Base-by-base conservation (phyloP, 2,113 vertebrate genomes). In the Manacus vitellinus region DNA sequence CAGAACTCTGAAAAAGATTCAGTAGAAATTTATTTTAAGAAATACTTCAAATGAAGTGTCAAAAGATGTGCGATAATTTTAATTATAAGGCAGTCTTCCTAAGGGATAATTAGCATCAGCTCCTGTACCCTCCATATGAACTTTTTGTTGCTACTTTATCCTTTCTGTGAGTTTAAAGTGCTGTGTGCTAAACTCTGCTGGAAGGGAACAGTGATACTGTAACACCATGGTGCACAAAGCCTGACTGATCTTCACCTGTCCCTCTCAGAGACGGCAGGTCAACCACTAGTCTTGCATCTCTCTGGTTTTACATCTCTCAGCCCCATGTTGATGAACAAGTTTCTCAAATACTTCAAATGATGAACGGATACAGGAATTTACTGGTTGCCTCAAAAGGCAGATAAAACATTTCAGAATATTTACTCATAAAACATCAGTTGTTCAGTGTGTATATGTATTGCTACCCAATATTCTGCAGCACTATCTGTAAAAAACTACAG, bases 11-110 rank as follows among this genome's bases (percentile, higher is more conserved):
- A 49, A 84, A 84, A 91, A 89, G n/a, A 71, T 67, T 74, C 47
- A 65, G 31, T 4, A 58, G 41, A 80, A 88, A 81, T 71, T 67
- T 92, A 88, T 90, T 90, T 94, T 91, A 86, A 56, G 86, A 92
- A 94, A 86, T 83, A 83, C 54, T 91, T 86, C 44, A 83, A 52
- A 73, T 76, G 44, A 92, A 94, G 67, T 41, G 31, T 49, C 67
- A 52, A 88, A 92, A 3, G 9, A 75, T 56, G 86, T 39, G 31
- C 31, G 24, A 73, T 83, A 55, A 94, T 79, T 90, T 94, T 73
- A 93, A 56, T 88, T 90, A 90, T 41, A 91, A 61, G 15, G 51
- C 4, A 11, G 51, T 62, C 63, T 80, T 86, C 75, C 72, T 55
- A 85, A 66, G 65, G 30, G 33, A 51, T 84, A 92, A 94, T 92